A percentile compares a stretch with the other conserved stretches of the same genome.
phyloP scores from a whole-genome alignment of 2,888 invertebrate genomes.

The Cephus rjabovi region DNA sequence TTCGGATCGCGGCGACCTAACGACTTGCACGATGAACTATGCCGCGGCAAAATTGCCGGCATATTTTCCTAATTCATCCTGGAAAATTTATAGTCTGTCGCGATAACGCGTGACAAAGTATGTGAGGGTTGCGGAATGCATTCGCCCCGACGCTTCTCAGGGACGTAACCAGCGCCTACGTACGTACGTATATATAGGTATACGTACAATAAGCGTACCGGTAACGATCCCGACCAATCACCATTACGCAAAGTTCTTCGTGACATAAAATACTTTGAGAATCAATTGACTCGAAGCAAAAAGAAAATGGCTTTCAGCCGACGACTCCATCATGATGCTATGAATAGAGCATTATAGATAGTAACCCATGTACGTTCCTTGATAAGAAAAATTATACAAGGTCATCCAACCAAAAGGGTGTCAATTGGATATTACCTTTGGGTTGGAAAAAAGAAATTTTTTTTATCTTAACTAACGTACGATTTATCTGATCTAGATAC shows the following conservation, averaged over 20 bases:
- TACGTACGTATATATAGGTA: not conserved
- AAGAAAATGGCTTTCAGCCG: not conserved
- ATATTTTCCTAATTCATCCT: slow-evolving; percentile 6
- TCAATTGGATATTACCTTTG: no score
- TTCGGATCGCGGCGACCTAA: not conserved
- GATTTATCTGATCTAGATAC: no score
- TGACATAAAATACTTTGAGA: not conserved
- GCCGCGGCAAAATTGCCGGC: not conserved
- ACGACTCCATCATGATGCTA: not conserved
- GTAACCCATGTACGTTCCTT: not conserved
- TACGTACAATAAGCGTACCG: slow-evolving; percentile 18
- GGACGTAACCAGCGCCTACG: not conserved
- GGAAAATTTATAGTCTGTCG: slow-evolving; percentile 7
- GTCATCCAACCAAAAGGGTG: not conserved
- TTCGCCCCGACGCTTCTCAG: not conserved
- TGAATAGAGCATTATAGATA: not conserved
- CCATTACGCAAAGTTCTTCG: slow-evolving; percentile 37
- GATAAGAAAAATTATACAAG: not conserved
- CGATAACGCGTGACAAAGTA: slow-evolving; percentile 6
- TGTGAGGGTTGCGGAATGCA: slow-evolving; percentile 2
- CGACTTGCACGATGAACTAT: slow-evolving; percentile 2
- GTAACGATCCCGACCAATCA: slow-evolving; percentile 39
- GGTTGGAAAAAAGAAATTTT: no score
- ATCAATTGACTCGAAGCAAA: not conserved
- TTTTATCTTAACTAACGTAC: no score